A percentile compares a stretch with the other conserved stretches of the same genome.
Evolutionary conservation across 2,888 invertebrate genomes (phyloP).

Genomic region (Dicycla oo): DNA sequence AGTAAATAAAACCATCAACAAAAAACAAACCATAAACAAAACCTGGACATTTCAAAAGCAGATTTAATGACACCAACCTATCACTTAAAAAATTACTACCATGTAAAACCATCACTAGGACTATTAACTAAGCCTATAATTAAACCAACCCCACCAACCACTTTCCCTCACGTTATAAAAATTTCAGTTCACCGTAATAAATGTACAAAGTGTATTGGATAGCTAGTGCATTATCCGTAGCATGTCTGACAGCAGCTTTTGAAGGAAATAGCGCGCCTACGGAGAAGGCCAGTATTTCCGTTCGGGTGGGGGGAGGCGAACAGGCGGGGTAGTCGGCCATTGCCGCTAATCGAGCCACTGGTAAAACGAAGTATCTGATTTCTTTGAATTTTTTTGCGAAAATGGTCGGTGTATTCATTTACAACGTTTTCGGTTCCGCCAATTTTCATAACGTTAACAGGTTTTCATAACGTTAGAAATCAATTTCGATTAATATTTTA

Average conservation of each 20-base stretch:
- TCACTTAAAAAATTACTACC: constrained; percentile 42
- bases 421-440: constrained; percentile 31
- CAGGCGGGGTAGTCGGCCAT: constrained; percentile 39
- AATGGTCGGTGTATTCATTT: constrained; percentile 49
- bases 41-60: constrained; percentile 33
- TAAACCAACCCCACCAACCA: constrained; percentile 41
- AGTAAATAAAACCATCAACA: constrained; percentile 33
- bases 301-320: constrained; percentile 41
- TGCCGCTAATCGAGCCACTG: constrained; percentile 65
- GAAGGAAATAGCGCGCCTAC: constrained; percentile 78
- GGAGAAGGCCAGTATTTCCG: constrained; percentile 68
- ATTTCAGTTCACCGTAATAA: constrained; percentile 50
- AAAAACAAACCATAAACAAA: constrained; percentile 17
- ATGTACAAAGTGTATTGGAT: constrained; percentile 61
- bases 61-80: constrained; percentile 41
- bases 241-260: constrained; percentile 74
- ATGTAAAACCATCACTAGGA: constrained; percentile 39
- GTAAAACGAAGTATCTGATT: constrained; percentile 79
- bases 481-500: constrained; percentile 48
- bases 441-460: constrained; percentile 12
- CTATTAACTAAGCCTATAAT: constrained; percentile 54
- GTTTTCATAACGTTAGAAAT: constrained; percentile 29
- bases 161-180: constrained; percentile 49
- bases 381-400: constrained; percentile 71
- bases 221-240: constrained; percentile 73